Base-by-base conservation (phyloP, 2,113 vertebrate species). In the Xenopus borealis region DNA sequence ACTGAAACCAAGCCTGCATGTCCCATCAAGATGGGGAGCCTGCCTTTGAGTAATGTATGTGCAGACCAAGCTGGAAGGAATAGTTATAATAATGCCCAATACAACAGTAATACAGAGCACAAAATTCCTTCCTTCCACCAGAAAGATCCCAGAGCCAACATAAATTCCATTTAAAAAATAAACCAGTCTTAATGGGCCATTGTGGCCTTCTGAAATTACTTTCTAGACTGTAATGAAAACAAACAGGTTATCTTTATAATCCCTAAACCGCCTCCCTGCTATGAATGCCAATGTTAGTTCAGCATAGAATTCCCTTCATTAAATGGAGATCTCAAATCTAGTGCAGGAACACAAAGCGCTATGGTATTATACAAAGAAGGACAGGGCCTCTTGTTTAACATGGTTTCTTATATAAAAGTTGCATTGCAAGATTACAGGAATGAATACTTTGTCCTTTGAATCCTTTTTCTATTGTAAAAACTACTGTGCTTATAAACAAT, bases 231-330 rank as follows among this genome's bases (percentile, higher is more conserved):
- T 40, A 40, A 12, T 8, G 33, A 64, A 64, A 64, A 23, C 16
- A 64, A 64, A 64, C 62, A 64, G 12, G 40, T 27, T 64, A 40
- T 64, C 62, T 0, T 44, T 33, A 64, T 64, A 64, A 64, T 64
- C 62, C 40, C 27, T 64, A 27, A 40, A 64, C 62, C 16, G 33
- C 62, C 62, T 44, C 62, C 17, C 40, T 17, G 62, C 33, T 14
- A 12, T 40, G 27, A 40, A 14, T 64, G 62, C 33, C 62, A 64
- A 64, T 64, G 62, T 64, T 64, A 44, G 62, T 13, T 64, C 10
- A 30, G 12, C 62, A 64, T 40, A 33, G 17, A n/a, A 7, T 33
- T 64, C 16, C 40, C 27, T 33, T 16, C 62, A 64, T 64, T 64
- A 17, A 64, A 64, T 17, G 9, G 20, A 23, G 33, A 40, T 40